Evolutionary conservation across 1,140 invertebrate species (phyloP), one percentile per base, ranked within the genome.

Genomic region (Arion vulgaris): DNA sequence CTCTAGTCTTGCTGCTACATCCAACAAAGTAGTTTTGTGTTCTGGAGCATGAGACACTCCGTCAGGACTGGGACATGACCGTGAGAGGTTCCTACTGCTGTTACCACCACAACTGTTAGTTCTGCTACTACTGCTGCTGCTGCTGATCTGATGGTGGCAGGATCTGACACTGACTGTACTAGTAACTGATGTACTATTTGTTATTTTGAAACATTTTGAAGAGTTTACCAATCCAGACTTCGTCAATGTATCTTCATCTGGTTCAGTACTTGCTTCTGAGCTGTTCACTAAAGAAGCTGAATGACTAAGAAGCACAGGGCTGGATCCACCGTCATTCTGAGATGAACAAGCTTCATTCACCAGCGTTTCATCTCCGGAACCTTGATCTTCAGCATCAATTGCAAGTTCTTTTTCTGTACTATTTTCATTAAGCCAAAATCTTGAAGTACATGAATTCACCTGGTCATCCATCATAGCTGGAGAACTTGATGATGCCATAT

Each of bases 11-110:
- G 78, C 62, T 34, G 78, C 78, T 17, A 71, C 78, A 69, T 17
- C 34, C 66, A 80, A 9, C n/a, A 80, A 66, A 32, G 76, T 78
- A 17, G 28, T 53, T 36, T 78, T 57, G 39, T 62, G 32, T 32
- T 68, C 76, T 4, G 51, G 34, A n/a, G 53, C 26, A 13, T 78
- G 32, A 39, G 76, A 66, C 17, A 66, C 51, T 0, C n/a, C 26
- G n/a, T 80, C 68, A 32, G 78, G 78, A 36, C 78, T 80, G 23
- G 78, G 78, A 66, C 78, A 80, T 1, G 78, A 80, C 38, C 78
- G n/a, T 34, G 78, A 80, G 4, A 28, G 49, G 41, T 71, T 69
- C 28, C 66, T 71, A 41, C 68, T 80, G 36, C 41, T 36, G 28
- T 49, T 49, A 45, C 41, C 26, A 26, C 66, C 17, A 34, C 38